Evolutionary conservation across 2,888 invertebrate genomes (phyloP).

Genomic region (Brachyptera putata): DNA sequence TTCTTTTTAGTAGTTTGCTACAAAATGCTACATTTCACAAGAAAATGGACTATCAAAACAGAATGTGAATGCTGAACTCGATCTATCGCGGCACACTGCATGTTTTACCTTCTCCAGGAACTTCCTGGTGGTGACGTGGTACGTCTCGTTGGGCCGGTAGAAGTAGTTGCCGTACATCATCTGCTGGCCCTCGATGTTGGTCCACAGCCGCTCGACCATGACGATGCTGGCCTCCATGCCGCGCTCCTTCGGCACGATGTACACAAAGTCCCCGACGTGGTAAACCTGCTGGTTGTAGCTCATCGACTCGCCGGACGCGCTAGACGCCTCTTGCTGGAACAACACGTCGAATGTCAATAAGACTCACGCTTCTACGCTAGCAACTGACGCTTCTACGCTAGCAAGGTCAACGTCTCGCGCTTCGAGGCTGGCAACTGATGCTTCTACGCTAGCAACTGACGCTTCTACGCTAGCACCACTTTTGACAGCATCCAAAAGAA

Average conservation of each 20-base stretch:
- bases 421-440: too few species aligned
- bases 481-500: too few species aligned
- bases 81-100: too few species aligned
- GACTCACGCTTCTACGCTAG: not conserved
- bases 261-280: constrained; percentile 87
- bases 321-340: constrained; percentile 16
- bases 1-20: too few species aligned
- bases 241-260: constrained; percentile 65
- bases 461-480: too few species aligned
- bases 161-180: constrained; percentile 92
- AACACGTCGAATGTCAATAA: too few species aligned
- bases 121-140: constrained; percentile 89
- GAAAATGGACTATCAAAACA: too few species aligned
- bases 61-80: too few species aligned
- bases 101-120: constrained; percentile 75
- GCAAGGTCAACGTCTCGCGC: too few species aligned
- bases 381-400: too few species aligned
- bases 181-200: constrained; percentile 73
- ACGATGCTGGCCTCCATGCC: constrained; percentile 74
- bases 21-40: too few species aligned
- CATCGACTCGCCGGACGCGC: constrained; percentile 54
- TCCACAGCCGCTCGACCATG: constrained; percentile 86
- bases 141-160: constrained; percentile 90
- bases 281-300: constrained; percentile 73
- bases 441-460: too few species aligned